Base-by-base conservation (phyloP, 2,113 vertebrate species). In the Dasyornis broadbenti region DNA sequence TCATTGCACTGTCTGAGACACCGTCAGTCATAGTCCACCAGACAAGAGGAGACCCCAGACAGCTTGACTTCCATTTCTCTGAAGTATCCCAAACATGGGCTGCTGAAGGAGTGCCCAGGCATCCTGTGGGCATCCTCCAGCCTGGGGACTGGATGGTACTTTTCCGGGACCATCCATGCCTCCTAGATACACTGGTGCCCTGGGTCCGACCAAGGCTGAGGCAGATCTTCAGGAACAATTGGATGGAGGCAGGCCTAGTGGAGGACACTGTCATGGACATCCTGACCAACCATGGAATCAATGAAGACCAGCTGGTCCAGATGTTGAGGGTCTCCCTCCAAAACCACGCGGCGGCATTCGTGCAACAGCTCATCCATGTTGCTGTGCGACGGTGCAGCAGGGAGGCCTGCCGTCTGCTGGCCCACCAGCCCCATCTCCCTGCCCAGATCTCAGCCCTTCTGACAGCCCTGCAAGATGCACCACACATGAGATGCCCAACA, bases 261-360 rank as follows among this genome's bases (percentile, higher is more conserved):
- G 42, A 94, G 42, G 35, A 59, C 12, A 33, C 22, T 6, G 4
- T 49, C 15, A 33, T 2, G 15, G 15, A 27, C 53, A 42, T 76
- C 42, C 39, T 84, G 33, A 53, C 15, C 14, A 76, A 6, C 53
- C 9, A 44, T 0, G 27, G 52, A 44, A 49, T 72, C 0, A 12
- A 71, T 53, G 42, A 35, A 80, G 57, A 76, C 10, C 24, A 57
- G 53, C 47, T 75, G 39, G 31, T 33, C 12, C 28, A 3, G 14
- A 21, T 44, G 22, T 53, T 83, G 30, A 6, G 8, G 3, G 13
- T 39, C 6, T 76, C 13, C 16, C 68, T 90, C 63, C 82, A 86
- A 35, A 76, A 53, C 42, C 24, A 8, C 4, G 21, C 9, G 0
- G 24, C 0, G 0, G n/a, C 39, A 27, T 90, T 63, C 0, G 4